Evolutionary conservation across 2,888 invertebrate genomes (phyloP).

Genomic region (Polymixis flavicincta): DNA sequence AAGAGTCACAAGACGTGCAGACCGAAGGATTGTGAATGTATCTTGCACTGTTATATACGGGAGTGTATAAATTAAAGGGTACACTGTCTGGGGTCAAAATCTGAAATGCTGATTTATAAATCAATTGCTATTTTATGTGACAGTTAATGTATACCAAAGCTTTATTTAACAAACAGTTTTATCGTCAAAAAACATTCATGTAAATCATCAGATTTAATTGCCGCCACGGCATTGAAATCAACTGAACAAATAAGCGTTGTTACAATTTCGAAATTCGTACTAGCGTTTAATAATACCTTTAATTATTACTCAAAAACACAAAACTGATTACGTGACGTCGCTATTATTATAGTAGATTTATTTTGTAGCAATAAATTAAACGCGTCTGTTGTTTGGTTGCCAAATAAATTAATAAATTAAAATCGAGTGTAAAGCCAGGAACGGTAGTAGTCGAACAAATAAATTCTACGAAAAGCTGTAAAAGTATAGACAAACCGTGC

Average conservation of each 20-base stretch:
- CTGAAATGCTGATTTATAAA: conserved; percentile 4
- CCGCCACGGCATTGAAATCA: conserved; percentile 33
- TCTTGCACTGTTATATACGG: not conserved
- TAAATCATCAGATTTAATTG: conserved; percentile 48
- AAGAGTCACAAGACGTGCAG: not conserved
- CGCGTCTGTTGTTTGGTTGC: conserved; percentile 58
- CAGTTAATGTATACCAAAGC: not conserved
- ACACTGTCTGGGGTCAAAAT: not conserved
- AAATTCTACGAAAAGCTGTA: conserved; percentile 52
- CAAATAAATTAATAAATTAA: conserved; percentile 71
- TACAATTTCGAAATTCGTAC: conserved; percentile 34
- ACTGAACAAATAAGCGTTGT: conserved; percentile 48
- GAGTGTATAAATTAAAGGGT: not conserved
- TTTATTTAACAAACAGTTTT: conserved; percentile 37
- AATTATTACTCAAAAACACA: conserved; percentile 43
- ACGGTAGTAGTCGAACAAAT: conserved; percentile 48
- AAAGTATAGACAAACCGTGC: conserved; percentile 15
- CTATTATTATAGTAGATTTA: conserved; percentile 64
- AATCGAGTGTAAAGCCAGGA: conserved; percentile 59
- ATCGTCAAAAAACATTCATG: conserved; percentile 45
- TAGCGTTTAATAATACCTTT: conserved; percentile 45
- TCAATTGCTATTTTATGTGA: conserved; percentile 24
- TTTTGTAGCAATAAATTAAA: conserved; percentile 68
- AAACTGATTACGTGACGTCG: conserved; percentile 45
- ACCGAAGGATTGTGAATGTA: not conserved